These are phyloP conservation scores for Drosophila diplacantha DNA, from an alignment of 2,888 invertebrate genomes.

Conservation along the genomic window DNA sequence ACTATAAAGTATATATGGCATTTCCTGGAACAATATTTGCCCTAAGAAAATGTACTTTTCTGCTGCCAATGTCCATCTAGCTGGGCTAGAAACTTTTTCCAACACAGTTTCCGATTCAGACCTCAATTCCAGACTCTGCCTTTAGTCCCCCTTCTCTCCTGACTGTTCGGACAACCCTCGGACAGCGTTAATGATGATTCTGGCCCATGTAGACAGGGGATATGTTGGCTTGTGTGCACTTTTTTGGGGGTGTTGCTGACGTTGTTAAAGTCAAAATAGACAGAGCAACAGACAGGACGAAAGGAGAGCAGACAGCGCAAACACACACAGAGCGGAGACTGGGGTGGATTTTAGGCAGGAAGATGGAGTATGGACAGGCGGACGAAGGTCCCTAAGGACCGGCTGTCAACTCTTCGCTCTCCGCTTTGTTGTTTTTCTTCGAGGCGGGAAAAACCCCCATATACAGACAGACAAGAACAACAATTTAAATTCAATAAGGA, in stretches of 20 bases:
- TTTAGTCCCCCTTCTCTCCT: conserved; percentile 19
- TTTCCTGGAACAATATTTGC: not conserved
- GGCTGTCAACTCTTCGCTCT: conserved; percentile 32
- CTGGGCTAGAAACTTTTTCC: conserved; percentile 1
- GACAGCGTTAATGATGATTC: conserved; percentile 65
- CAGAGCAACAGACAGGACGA: conserved; percentile 41
- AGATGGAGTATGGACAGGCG: conserved; percentile 11
- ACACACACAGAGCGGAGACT: conserved; percentile 43
- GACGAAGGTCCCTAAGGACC: conserved; percentile 23
- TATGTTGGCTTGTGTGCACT: conserved; percentile 30
- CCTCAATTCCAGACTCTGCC: conserved; percentile 13
- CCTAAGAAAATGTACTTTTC: not conserved
- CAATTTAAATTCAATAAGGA: conserved; percentile 64
- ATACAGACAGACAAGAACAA: conserved; percentile 43
- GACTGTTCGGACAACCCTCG: conserved; percentile 61
- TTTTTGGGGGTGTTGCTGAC: conserved; percentile 66
- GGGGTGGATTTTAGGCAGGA: conserved; percentile 53
- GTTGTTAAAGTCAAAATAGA: conserved; percentile 71
- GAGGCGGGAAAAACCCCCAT: conserved; percentile 33
- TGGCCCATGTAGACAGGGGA: conserved; percentile 17
- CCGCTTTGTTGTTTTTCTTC: conserved; percentile 29
- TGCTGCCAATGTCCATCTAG: conserved; percentile 6
- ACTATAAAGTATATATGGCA: not conserved
- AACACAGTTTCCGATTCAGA: conserved; percentile 17
- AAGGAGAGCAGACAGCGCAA: conserved; percentile 31